Base-by-base conservation (phyloP, 1,140 invertebrate genomes). In the Brachionus koreanus region DNA sequence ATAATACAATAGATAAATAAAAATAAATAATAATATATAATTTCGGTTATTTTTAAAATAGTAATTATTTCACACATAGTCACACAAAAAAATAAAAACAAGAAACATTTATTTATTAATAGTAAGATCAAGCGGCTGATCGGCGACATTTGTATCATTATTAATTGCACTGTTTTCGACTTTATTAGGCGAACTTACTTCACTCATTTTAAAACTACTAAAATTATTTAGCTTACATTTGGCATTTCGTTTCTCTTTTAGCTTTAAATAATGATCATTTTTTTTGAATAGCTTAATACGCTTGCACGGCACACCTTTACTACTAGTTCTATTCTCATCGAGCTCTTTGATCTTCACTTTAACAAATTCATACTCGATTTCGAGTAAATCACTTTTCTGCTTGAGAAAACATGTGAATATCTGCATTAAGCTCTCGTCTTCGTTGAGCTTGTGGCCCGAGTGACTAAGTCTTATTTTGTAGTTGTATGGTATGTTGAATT, bases 351-450 rank as follows among this genome's bases (percentile, higher is more conserved):
- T 9, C 33, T 77, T 77, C 6, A 52, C 25, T 37, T 39, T 79
- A 10, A 35, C 13, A 79, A 79, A 61, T 19, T 79, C 76, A 61
- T 61, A 79, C 39, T 65, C 49, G 5, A 79, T 79, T 35, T 61
- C 76, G 49, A 79, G 39, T 13, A 61, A 4, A 9, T 79, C 76
- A 35, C 35, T 79, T 35, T 39, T 39, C 5, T 79, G 52, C 39
- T 61, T 57, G 19, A 79, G 37, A 65, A 61, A 79, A 61, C 76
- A 42, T 13, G 76, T 79, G n/a, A 79, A 79, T 10, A 79, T 16
- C 16, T 79, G 46, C 35, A 79, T 13, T 23, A 79, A 25, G 19
- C 16, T 79, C 13, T 79, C 76, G 19, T 61, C 49, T 37, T 57
- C 49, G 7, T 61, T 37, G 0, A 79, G 23, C 19, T 39, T 57